Evolutionary conservation across 2,113 vertebrate genomes (phyloP).

Genomic region (Etia nguti): DNA sequence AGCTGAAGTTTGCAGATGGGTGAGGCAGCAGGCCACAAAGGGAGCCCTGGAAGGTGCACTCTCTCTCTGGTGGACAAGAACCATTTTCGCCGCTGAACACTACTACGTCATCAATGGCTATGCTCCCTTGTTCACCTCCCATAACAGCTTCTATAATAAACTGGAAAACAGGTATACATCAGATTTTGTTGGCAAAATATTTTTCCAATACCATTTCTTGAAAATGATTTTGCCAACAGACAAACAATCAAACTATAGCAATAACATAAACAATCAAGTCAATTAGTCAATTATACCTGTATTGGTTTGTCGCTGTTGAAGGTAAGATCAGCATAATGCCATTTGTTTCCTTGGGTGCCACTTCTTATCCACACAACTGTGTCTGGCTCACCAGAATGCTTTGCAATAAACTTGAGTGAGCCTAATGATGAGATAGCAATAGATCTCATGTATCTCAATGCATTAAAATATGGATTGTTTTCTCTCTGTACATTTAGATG

Average conservation of each 20-base stretch:
- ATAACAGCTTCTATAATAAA: conserved; percentile 70
- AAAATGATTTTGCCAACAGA: background rate
- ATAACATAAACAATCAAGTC: rapidly evolving
- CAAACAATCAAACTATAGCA: background rate
- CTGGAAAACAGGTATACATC: conserved; percentile 19
- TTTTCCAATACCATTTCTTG: background rate
- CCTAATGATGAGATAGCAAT: conserved; percentile 31
- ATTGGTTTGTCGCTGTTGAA: conserved; percentile 59
- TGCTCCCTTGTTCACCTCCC: conserved; percentile 58
- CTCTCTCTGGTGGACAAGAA: conserved; percentile 68
- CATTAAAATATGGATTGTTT: background rate
- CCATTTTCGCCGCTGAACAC: conserved; percentile 40
- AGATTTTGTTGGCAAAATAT: background rate
- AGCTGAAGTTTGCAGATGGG: conserved; percentile 39
- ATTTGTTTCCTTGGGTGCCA: conserved; percentile 75
- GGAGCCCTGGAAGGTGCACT: conserved; percentile 75
- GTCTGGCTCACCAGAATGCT: conserved; percentile 47
- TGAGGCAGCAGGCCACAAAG: conserved; percentile 65
- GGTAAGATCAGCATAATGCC: conserved; percentile 71
- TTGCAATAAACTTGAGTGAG: conserved; percentile 66
- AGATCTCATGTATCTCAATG: background rate
- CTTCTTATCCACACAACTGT: conserved; percentile 66
- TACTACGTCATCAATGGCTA: conserved; percentile 64
- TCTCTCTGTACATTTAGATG: background rate
- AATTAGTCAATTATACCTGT: conserved; percentile 58